Percentiles rank a stretch among this genome's conserved stretches.
These are phyloP conservation scores for Ctenomys sociabilis DNA, from an alignment of 2,113 vertebrate species.

Conservation along the genomic window DNA sequence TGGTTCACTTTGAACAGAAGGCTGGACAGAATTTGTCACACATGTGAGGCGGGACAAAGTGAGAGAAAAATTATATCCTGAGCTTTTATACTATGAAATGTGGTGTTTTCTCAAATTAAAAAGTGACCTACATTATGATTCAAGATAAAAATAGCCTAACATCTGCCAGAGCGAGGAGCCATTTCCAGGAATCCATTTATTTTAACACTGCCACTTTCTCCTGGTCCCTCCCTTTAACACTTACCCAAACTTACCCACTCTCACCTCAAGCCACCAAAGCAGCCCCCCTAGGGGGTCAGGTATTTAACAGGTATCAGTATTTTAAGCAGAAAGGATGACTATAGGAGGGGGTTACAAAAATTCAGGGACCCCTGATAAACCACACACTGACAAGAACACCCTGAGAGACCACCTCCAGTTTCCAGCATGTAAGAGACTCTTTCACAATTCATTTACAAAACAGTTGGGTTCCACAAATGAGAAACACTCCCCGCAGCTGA, in stretches of 20 bases:
- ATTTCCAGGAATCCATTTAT: background rate
- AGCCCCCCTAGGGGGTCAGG: background rate
- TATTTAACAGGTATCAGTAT: background rate
- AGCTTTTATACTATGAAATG: constrained; percentile 12
- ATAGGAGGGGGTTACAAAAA: background rate
- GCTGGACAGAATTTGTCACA: background rate
- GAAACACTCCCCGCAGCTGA: background rate
- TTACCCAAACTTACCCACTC: background rate
- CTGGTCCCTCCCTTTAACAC: background rate
- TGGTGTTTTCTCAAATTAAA: background rate
- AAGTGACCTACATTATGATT: background rate
- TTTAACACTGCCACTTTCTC: background rate
- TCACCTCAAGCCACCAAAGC: background rate
- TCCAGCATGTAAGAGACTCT: background rate
- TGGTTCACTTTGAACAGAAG: background rate
- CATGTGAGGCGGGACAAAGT: background rate
- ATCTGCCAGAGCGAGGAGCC: background rate
- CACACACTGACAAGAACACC: background rate
- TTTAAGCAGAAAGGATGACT: background rate
- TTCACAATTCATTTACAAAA: background rate
- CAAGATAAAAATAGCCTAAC: constrained; percentile 8
- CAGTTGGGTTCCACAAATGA: background rate
- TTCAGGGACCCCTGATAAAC: background rate
- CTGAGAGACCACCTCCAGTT: background rate
- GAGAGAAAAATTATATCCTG: background rate